Base-by-base conservation (phyloP, 2,888 invertebrate genomes). In the Dioctria rufipes region DNA sequence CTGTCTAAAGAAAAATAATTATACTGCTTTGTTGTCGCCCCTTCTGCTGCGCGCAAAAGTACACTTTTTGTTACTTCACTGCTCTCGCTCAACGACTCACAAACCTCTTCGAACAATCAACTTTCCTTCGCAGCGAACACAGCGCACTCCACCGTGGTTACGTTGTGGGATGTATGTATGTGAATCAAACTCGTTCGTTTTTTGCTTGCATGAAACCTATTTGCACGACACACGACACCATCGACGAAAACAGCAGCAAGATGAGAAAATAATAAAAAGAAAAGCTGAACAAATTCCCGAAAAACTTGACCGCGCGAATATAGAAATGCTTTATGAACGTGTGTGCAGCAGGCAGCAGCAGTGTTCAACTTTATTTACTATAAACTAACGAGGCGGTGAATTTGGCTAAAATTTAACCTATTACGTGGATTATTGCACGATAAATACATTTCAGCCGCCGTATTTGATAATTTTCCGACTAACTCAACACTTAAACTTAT, bases 291-390 rank as follows among this genome's bases (percentile, higher is more conserved):
- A 42, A 77, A 49, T 63, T 49, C 63, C 63, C 77, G 63, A 77
- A 77, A 77, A 77, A 37, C 46, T 49, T 77, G 60, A 58, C 6
- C 77, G 77, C 25, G 25, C 37, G 77, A 37, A 77, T 77, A 60
- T 39, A 63, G 39, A 49, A 77, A 63, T 43, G 73, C n/a, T 73
- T 46, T 63, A 49, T 77, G 63, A 63, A 77, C 63, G 77, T 77
- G 75, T 75, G 77, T 77, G 77, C 77, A 77, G 77, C 77, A 77
- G 77, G 77, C 77, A 77, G 77, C 77, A 77, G 77, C 77, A 77
- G 77, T 77, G 77, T 77, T 49, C 77, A 63, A 77, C 63, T 63
- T 49, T 77, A 77, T 77, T 63, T 77, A 77, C 77, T 77, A 77
- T 77, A 77, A 77, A 49, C 63, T 42, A 77, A 39, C 77, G 61